A percentile compares a stretch with the other conserved stretches of the same genome.
These are phyloP conservation scores for Neolamprologus tretocephalus DNA, from an alignment of 2,113 vertebrate species.

Conservation along the genomic window DNA sequence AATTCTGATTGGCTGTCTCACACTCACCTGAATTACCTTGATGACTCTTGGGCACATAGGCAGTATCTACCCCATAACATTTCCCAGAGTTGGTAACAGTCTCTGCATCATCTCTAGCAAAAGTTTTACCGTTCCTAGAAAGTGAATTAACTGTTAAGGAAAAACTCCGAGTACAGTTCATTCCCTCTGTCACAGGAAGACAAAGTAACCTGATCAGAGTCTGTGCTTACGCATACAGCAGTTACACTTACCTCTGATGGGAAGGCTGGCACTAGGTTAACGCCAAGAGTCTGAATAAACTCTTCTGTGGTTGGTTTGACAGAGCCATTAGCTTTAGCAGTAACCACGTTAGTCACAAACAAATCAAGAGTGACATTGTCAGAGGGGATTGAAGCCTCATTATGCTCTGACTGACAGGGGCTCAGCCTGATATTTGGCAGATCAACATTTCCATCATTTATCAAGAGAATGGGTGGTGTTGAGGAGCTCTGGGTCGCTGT, in stretches of 20 bases:
- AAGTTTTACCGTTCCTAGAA: too few relatives aligned
- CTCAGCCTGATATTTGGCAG: neutral
- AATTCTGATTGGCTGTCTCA: too few relatives aligned
- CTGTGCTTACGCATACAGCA: neutral
- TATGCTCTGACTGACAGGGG: neutral
- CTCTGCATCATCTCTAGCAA: too few relatives aligned
- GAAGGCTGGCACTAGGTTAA: neutral
- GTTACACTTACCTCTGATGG: accelerated
- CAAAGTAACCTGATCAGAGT: neutral
- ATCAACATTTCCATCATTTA: neutral
- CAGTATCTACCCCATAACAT: too few relatives aligned
- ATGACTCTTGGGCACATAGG: too few relatives aligned
- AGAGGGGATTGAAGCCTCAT: neutral
- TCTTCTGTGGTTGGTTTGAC: neutral
- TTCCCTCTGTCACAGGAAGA: too few relatives aligned
- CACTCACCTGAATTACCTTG: too few relatives aligned
- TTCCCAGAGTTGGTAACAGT: too few relatives aligned
- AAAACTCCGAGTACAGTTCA: too few relatives aligned
- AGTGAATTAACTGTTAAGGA: too few relatives aligned
- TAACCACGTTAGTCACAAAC: neutral
- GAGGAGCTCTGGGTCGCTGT: neutral
- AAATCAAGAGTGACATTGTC: neutral
- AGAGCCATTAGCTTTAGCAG: neutral
- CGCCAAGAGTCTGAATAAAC: neutral
- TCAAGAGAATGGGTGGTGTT: neutral